phyloP scores from a whole-genome alignment of 2,113 vertebrate species.

The Engystomops pustulosus region DNA sequence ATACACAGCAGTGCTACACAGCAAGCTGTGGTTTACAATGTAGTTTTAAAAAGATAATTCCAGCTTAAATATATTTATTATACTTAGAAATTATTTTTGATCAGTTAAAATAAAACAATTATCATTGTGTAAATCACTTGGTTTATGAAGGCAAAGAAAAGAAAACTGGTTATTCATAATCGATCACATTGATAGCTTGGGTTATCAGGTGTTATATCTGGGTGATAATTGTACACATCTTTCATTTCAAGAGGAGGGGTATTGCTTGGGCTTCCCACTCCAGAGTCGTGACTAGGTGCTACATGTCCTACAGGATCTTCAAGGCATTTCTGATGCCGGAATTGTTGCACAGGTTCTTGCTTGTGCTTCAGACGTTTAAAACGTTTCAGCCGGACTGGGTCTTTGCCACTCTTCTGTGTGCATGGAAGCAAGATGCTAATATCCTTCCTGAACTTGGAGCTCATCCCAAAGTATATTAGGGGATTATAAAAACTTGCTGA shows the following conservation, averaged over 20 bases:
- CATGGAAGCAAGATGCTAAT: constrained; percentile 74
- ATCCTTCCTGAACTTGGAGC: constrained; percentile 81
- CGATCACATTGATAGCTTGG: constrained; percentile 78
- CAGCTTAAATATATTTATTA: too few relatives aligned
- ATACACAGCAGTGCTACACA: too few relatives aligned
- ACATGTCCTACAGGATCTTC: constrained; percentile 47
- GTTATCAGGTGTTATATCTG: constrained; percentile 65
- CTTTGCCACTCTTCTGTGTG: constrained; percentile 67
- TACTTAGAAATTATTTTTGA: too few relatives aligned
- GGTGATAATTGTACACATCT: constrained; percentile 67
- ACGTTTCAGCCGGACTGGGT: constrained; percentile 75
- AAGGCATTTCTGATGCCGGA: constrained; percentile 65
- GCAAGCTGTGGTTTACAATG: too few relatives aligned
- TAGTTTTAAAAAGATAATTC: too few relatives aligned
- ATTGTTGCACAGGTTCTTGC: constrained; percentile 65
- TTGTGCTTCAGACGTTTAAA: constrained; percentile 78
- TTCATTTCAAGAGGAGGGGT: constrained; percentile 70
- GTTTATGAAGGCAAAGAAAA: background rate
- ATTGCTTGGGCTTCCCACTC: constrained; percentile 72
- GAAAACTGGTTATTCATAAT: too few relatives aligned
- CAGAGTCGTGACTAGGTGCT: constrained; percentile 67
- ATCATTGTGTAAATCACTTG: too few relatives aligned
- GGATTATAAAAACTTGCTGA: constrained; percentile 85
- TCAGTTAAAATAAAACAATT: too few relatives aligned
- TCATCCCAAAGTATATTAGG: constrained; percentile 85